Evolutionary conservation across 2,888 invertebrate genomes (phyloP).

Genomic region (Hirtodrosophila alboralis): DNA sequence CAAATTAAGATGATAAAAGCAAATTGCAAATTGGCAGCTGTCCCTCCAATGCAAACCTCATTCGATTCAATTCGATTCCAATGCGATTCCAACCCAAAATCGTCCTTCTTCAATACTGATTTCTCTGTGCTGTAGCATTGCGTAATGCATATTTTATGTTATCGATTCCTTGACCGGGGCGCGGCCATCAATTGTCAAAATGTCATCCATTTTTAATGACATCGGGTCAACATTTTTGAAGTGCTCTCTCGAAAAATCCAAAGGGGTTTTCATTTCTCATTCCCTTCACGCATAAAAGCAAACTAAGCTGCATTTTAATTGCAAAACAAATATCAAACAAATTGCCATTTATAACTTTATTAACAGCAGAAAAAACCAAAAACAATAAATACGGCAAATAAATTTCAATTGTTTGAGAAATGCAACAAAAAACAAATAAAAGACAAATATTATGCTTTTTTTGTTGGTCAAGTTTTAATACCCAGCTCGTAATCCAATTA

Average conservation of each 20-base stretch:
- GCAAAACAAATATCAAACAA: conserved; percentile 39
- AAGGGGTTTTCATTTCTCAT: conserved; percentile 17
- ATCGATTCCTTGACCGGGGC: conserved; percentile 63
- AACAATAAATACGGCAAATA: conserved; percentile 35
- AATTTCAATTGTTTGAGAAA: conserved; percentile 39
- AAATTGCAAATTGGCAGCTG: conserved; percentile 73
- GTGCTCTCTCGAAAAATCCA: conserved; percentile 34
- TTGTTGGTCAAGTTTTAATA: conserved; percentile 13
- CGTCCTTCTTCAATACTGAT: conserved; percentile 21
- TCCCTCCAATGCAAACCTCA: neutral
- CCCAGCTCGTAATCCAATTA: conserved; percentile 36
- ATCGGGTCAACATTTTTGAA: conserved; percentile 38
- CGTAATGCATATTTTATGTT: conserved; percentile 76
- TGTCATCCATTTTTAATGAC: conserved; percentile 74
- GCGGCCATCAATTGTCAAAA: conserved; percentile 76
- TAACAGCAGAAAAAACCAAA: conserved; percentile 15
- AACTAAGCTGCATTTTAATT: conserved; percentile 37
- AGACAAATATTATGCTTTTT: neutral
- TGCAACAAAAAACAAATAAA: neutral
- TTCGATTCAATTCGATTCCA: neutral
- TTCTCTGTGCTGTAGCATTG: conserved; percentile 21
- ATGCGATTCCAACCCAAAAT: neutral
- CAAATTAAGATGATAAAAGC: conserved; percentile 79
- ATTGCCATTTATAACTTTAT: conserved; percentile 54
- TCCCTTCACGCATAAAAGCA: neutral